A percentile compares a stretch with the other conserved stretches of the same genome.
These are phyloP conservation scores for Palythoa caribaeorum DNA, from an alignment of 92 coral and sea anemone genomes.

Conservation along the genomic window DNA sequence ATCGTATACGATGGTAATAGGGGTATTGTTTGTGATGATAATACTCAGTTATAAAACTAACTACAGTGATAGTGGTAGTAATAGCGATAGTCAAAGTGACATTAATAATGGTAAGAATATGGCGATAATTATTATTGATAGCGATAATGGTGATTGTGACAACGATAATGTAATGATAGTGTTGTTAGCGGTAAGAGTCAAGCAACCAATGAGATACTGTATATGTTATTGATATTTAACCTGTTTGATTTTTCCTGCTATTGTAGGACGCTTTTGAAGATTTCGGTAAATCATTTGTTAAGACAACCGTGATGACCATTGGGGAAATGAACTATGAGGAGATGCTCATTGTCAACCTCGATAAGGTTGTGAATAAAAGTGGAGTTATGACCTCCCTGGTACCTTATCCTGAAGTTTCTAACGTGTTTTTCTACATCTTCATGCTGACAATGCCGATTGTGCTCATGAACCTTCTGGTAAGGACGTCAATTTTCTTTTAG, in stretches of 20 bases:
- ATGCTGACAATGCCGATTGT: slow-evolving; percentile 83
- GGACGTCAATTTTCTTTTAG: slow-evolving; percentile 15
- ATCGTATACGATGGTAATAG: no score
- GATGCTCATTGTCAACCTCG: slow-evolving; percentile 63
- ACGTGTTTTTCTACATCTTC: slow-evolving; percentile 70
- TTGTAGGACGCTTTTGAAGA: slow-evolving; percentile 77
- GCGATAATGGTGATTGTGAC: background rate
- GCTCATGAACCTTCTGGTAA: slow-evolving; percentile 86
- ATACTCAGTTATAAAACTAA: no score
- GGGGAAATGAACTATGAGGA: slow-evolving; percentile 85
- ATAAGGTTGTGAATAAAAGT: slow-evolving; percentile 27
- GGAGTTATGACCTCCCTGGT: slow-evolving; percentile 61
- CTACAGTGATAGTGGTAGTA: background rate
- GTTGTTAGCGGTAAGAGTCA: background rate
- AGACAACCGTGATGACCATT: slow-evolving; percentile 82
- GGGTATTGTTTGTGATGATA: no score
- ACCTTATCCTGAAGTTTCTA: slow-evolving; percentile 75
- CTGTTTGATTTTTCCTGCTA: background rate
- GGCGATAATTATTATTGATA: no score
- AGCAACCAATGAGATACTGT: background rate
- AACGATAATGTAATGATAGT: background rate
- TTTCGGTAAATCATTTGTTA: slow-evolving; percentile 63
- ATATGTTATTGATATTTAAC: background rate
- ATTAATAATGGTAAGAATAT: no score
- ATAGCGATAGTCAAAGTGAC: background rate